Percentiles rank a stretch among this genome's conserved stretches.
Conservation (phyloP, 1,140 invertebrate species). For the Luehdorfia chinensis region DNA sequence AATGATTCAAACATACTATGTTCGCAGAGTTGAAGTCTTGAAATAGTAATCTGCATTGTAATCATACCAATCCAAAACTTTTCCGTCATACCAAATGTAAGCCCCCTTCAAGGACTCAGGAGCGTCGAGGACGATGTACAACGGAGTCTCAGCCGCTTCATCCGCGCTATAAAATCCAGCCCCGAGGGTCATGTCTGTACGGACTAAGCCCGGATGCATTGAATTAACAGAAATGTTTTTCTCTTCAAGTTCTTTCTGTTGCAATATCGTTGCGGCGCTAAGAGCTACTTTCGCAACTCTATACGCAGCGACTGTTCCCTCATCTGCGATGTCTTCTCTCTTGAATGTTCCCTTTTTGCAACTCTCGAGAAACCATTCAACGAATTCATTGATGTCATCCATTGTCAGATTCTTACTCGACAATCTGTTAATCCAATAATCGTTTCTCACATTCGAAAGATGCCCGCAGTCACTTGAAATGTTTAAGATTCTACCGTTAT, state of each 20-base stretch:
- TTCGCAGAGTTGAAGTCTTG: slow-evolving; percentile 15
- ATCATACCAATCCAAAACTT: slow-evolving; percentile 59
- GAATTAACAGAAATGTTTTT: slow-evolving; percentile 82
- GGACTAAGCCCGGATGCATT: slow-evolving; percentile 82
- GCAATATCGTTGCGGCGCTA: slow-evolving; percentile 79
- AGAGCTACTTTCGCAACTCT: slow-evolving; percentile 83
- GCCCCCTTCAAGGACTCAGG: slow-evolving; percentile 52
- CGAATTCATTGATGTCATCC: slow-evolving; percentile 77
- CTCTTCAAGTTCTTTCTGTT: slow-evolving; percentile 78
- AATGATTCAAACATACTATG: no score
- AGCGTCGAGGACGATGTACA: slow-evolving; percentile 58
- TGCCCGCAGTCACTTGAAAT: slow-evolving; percentile 57
- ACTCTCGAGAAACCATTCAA: slow-evolving; percentile 80
- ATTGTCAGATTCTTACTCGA: slow-evolving; percentile 74
- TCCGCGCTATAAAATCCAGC: slow-evolving; percentile 81
- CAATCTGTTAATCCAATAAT: slow-evolving; percentile 75
- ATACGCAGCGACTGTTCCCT: slow-evolving; percentile 81
- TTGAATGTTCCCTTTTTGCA: slow-evolving; percentile 54
- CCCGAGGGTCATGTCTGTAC: slow-evolving; percentile 84
- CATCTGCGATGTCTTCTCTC: slow-evolving; percentile 57
- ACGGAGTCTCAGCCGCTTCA: slow-evolving; percentile 74
- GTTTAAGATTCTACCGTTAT: slow-evolving; percentile 84
- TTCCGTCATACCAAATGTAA: slow-evolving; percentile 63
- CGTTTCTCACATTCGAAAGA: slow-evolving; percentile 75
- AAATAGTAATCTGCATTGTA: slow-evolving; percentile 40